Conservation (phyloP, 2,797 vertebrate species). For the Alauda arvensis region DNA sequence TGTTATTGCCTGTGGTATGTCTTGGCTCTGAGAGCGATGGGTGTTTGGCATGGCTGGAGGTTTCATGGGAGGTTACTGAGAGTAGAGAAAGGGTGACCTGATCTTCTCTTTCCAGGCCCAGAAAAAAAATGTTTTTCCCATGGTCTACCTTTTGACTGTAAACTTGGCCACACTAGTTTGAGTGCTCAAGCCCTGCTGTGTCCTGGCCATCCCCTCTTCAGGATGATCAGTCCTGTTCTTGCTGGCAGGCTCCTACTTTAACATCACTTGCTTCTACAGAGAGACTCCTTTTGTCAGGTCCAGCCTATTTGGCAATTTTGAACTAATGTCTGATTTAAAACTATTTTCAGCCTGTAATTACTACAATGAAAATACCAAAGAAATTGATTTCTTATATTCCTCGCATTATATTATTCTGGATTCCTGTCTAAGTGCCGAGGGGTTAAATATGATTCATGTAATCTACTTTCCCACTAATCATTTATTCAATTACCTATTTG, state of each 20-base stretch:
- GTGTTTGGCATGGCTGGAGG: neutral
- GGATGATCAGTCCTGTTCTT: neutral
- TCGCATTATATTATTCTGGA: conserved; percentile 19
- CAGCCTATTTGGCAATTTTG: conserved; percentile 14
- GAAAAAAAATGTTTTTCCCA: neutral
- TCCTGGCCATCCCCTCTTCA: neutral
- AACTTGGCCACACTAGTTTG: neutral
- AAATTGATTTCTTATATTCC: conserved; percentile 47
- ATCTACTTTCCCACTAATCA: conserved; percentile 52
- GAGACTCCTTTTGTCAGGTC: neutral
- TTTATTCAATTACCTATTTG: conserved; percentile 59
- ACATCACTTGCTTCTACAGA: neutral
- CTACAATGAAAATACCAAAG: conserved; percentile 44
- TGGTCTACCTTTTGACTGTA: neutral
- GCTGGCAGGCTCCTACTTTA: neutral
- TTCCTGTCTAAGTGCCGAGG: conserved; percentile 26
- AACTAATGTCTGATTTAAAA: conserved; percentile 20
- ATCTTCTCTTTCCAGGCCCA: neutral
- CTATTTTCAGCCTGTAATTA: conserved; percentile 51
- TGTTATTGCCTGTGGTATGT: neutral
- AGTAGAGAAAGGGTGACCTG: neutral
- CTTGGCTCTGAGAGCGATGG: neutral
- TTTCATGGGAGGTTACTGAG: neutral
- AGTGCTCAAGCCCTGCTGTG: neutral
- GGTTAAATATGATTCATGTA: conserved; percentile 59